Base-by-base conservation (phyloP, 2,797 vertebrate genomes). In the Sebastes minor region DNA sequence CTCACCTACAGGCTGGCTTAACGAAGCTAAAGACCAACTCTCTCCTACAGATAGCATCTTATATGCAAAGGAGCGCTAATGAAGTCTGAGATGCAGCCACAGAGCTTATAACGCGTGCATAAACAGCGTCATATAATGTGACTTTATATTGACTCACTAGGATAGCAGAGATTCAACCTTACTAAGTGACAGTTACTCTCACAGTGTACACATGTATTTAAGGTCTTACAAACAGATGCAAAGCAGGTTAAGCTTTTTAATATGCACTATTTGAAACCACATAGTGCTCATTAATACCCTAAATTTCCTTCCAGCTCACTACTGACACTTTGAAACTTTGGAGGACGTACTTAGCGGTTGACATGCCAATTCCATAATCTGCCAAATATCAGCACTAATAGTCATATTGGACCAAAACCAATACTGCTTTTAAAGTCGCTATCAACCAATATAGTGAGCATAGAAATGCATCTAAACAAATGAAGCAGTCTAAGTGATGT, bases 1-100 rank as follows among this genome's bases (percentile, higher is more conserved):
- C 52, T 76, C 78, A 80, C 57, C 81, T 49, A 57, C 68, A 35
- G 55, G 53, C 14, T 33, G 53, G 42, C 59, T 42, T 46, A n/a
- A 75, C 82, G 27, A 75, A 63, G 64, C 62, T 69, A 6, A 61
- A 32, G 22, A 64, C 59, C 38, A 28, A 28, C 63, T 52, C 66
- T 61, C 57, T 74, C 68, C 61, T 53, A 33, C 3, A 74, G 20
- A 68, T 22, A 65, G 28, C 46, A 71, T 71, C 23, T 16, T 3
- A 10, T 28, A 14, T 35, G 55, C 67, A 77, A 60, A 65, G 12
- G 64, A 76, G 68, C 32, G 0, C 30, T 33, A 32, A 62, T 38
- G 3, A 52, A 52, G 55, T 53, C 56, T 61, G 60, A 49, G 23
- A 63, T 20, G 13, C 28, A 27, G 27, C 7, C 67, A 46, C 13